These are phyloP conservation scores for Gallinago stenura DNA, from an alignment of 2,797 vertebrate species.

Conservation along the genomic window DNA sequence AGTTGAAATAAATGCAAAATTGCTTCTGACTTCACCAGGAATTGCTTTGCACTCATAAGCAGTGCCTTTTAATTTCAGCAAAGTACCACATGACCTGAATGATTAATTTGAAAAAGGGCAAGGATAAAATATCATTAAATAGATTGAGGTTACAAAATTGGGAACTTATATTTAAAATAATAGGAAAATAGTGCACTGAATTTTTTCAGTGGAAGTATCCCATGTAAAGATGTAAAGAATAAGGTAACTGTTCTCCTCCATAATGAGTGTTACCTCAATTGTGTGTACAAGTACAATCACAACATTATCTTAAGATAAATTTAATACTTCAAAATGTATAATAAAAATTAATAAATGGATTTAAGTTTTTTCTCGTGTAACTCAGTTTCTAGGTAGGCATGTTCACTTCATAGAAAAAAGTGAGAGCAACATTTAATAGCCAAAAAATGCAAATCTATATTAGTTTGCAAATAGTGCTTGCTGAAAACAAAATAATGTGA, in stretches of 20 bases:
- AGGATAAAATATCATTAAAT: constrained; percentile 6
- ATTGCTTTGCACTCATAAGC: constrained; percentile 3
- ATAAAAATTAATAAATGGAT: neutral
- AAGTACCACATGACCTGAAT: neutral
- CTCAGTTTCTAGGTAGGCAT: neutral
- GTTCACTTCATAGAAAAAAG: neutral
- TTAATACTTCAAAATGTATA: neutral
- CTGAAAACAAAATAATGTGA: neutral
- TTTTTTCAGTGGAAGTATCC: neutral
- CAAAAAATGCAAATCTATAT: neutral
- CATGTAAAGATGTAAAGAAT: neutral
- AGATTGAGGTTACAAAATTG: neutral
- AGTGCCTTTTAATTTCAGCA: neutral
- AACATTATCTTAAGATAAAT: neutral
- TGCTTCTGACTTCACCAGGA: neutral
- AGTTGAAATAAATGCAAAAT: constrained; percentile 25
- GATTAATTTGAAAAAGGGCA: constrained; percentile 27
- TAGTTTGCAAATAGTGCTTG: neutral
- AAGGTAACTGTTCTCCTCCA: neutral
- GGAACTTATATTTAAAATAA: neutral
- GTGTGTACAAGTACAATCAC: neutral
- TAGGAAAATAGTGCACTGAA: neutral
- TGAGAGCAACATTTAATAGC: neutral
- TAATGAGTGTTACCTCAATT: neutral
- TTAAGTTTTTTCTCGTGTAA: neutral